A percentile compares a stretch with the other conserved stretches of the same genome.
Evolutionary conservation across 2,113 vertebrate genomes (phyloP).

Genomic region (Odocoileus virginianus): DNA sequence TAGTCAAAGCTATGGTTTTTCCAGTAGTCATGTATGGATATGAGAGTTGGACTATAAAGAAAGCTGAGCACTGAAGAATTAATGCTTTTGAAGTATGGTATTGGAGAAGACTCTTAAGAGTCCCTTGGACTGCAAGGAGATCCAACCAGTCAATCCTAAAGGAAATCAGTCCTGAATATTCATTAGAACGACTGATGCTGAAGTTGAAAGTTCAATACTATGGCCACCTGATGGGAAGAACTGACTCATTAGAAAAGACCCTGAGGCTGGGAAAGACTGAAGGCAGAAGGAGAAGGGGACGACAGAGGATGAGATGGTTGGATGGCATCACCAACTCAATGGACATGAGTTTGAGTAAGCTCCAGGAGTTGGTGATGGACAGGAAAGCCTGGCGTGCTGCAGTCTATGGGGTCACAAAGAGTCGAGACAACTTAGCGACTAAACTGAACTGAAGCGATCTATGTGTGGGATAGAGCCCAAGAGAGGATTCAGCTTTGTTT

Average conservation of each 20-base stretch:
- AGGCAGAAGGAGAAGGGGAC: not conserved
- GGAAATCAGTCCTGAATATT: not conserved
- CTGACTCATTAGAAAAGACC: not conserved
- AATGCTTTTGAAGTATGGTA: not conserved
- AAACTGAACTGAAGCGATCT: not conserved
- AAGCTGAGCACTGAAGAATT: not conserved
- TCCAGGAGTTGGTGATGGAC: not conserved
- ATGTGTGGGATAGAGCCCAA: not conserved
- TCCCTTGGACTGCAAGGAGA: not conserved
- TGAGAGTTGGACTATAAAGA: not conserved
- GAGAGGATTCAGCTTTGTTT: not conserved
- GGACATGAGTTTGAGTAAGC: not conserved
- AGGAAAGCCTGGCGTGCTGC: not conserved
- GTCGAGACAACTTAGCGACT: not conserved
- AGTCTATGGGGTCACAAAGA: not conserved
- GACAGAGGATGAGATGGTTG: not conserved
- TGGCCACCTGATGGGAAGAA: not conserved
- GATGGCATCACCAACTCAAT: not conserved
- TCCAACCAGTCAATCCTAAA: not conserved
- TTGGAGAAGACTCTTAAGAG: not conserved
- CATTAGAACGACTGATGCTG: not conserved
- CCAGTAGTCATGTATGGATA: not conserved
- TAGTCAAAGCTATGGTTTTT: not conserved
- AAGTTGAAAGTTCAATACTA: not conserved
- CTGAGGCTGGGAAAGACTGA: not conserved